Base-by-base conservation (phyloP, 2,797 vertebrate genomes). In the Discoglossus pictus region DNA sequence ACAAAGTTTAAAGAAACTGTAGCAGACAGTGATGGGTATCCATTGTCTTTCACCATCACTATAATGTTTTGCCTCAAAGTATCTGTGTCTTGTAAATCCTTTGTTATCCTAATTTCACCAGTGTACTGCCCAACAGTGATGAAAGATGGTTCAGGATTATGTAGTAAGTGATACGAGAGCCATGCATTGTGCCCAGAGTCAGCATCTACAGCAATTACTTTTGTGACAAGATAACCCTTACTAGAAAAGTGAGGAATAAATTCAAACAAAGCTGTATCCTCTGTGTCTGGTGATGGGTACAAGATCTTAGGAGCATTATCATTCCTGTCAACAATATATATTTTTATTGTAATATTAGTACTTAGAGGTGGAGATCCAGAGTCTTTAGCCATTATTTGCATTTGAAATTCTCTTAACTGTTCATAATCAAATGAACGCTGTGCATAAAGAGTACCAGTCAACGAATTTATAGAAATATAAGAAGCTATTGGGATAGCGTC, bases 141-240 rank as follows among this genome's bases (percentile, higher is more conserved):
- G 0, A 76, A 70, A 21, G 48, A 73, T 65, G 80, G 59, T 73
- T 92, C 91, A 6, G 85, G 66, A 2, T 82, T 74, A 76, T 91
- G 87, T 44, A 82, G 74, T 66, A 92, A 68, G 58, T 82, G 85
- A 79, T 93, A 93, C 7, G 90, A 92, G 68, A 93, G 83, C 91
- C 90, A 93, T 36, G 92, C 92, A 46, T 93, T 93, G 71, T 92
- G 91, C 51, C 91, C 92, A 64, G 91, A 92, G 74, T 93, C 92
- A 6, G 90, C 89, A 77, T 93, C 92, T 77, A 93, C 89, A 3
- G 91, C 91, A 73, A 92, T 88, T 62, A 93, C 75, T 85, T 93
- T 93, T 74, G 89, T 91, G 20, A 93, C 88, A 76, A 93, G 77
- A 34, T 80, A 80, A 12, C 78, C 78, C 0, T 76, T 64, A 6